Evolutionary conservation across 2,797 vertebrate species (phyloP).

Genomic region (Heterohyrax brucei): DNA sequence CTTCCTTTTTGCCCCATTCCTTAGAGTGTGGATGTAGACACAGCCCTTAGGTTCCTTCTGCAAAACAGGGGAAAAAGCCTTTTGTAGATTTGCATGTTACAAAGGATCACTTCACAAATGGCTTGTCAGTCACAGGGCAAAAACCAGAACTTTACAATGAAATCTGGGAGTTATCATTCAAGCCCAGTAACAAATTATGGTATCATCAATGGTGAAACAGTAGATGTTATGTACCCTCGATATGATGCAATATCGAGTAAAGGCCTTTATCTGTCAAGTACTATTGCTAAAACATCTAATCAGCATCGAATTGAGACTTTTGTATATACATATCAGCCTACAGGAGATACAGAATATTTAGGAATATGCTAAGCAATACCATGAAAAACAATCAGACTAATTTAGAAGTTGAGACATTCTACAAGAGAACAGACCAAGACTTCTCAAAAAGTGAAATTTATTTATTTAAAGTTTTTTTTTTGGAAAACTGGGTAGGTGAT

Average conservation of each 20-base stretch:
- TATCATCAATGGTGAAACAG: not conserved
- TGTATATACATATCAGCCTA: not conserved
- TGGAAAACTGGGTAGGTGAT: not conserved
- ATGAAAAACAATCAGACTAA: conserved; percentile 25
- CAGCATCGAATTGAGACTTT: not conserved
- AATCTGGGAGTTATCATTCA: not conserved
- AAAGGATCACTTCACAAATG: not conserved
- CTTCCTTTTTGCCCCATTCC: too few species aligned
- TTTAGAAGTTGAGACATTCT: not conserved
- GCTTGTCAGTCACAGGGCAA: not conserved
- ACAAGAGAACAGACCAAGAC: not conserved
- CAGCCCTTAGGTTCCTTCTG: not conserved
- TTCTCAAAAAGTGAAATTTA: conserved; percentile 17
- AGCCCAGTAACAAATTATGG: conserved; percentile 1
- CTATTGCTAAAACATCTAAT: conserved; percentile 33
- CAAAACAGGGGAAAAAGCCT: not conserved
- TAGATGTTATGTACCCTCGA: not conserved
- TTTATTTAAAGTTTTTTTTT: too few species aligned
- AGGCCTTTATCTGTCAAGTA: not conserved
- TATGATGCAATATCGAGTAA: not conserved
- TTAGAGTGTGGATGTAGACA: not conserved
- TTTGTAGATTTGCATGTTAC: not conserved
- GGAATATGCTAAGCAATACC: not conserved
- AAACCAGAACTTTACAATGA: not conserved
- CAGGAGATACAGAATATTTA: not conserved